Base-by-base conservation (phyloP, 2,113 vertebrate genomes). In the Chlamydotis undulata region DNA sequence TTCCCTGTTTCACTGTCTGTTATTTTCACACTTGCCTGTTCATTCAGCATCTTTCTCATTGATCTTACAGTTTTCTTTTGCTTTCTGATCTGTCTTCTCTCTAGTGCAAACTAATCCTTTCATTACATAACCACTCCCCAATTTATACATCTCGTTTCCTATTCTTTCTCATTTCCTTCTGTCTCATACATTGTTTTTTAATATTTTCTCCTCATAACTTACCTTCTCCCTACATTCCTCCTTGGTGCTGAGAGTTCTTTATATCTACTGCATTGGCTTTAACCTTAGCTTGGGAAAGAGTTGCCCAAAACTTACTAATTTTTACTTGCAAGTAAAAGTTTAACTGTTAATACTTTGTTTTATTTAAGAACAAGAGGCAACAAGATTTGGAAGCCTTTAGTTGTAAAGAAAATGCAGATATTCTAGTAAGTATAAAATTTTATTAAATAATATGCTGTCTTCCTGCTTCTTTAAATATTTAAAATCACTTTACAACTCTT, bases 401-500 rank as follows among this genome's bases (percentile, higher is more conserved):
- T n/a, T 75, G 37, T 31, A 81, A 69, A 55, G 75, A 68, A 96
- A 94, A 92, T 94, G 52, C 39, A 89, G 64, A 61, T 91, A 86
- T 53, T 87, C 33, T 56, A 63, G 69, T 31, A 90, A 18, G 43
- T 57, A 69, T 53, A 75, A 74, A 76, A 88, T 90, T 95, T 83
- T 82, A 45, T 89, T 69, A 89, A 96, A 50, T 77, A 90, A 93
- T 70, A 83, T 9, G 8, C 52, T 83, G 45, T 73, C 83, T 83
- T 95, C 37, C 68, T 84, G 33, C 25, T 83, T 84, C 75, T 96
- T 95, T 93, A 90, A 96, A 92, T 96, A 87, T 96, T 96, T 93
- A 75, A 97, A 95, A 91, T 82, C 2, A 59, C 81, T 96, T 96
- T 93, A 64, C 75, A 91, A 79, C 53, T 91, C 43, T 86, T 96